A percentile compares a stretch with the other conserved stretches of the same genome.
Conservation (phyloP, 2,888 invertebrate genomes). For the Himalopsyche anomala region DNA sequence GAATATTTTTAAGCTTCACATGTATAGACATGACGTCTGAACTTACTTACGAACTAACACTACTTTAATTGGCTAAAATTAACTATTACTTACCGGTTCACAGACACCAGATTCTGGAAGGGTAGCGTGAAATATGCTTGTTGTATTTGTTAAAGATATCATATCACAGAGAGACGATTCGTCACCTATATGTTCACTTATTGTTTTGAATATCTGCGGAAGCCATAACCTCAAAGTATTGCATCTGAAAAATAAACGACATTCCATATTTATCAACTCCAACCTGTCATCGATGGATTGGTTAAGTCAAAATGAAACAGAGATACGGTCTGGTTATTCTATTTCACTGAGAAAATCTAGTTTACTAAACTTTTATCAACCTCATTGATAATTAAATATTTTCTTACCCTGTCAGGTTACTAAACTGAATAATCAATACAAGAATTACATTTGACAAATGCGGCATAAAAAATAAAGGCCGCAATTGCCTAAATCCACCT, state of each 20-base stretch:
- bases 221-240: constrained; percentile 65
- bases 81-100: constrained; percentile 55
- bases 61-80: not conserved
- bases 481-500: constrained; percentile 80
- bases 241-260: constrained; percentile 55
- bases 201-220: constrained; percentile 65
- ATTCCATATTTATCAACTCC: not conserved
- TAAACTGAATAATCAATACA: constrained; percentile 82
- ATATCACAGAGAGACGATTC: constrained; percentile 60
- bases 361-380: not conserved
- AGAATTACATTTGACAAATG: constrained; percentile 79
- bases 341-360: not conserved
- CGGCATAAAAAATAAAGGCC: constrained; percentile 81
- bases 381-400: too few relatives aligned
- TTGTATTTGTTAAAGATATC: constrained; percentile 60
- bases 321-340: not conserved
- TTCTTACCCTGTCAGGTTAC: constrained; percentile 81
- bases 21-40: not conserved
- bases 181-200: constrained; percentile 54
- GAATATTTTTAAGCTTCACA: too few relatives aligned
- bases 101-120: constrained; percentile 55
- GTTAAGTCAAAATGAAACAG: not conserved
- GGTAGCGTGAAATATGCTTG: constrained; percentile 49
- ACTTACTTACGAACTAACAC: not conserved
- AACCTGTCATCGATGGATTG: not conserved